These are phyloP conservation scores for Phortica magna DNA, from an alignment of 2,888 invertebrate species.

Conservation along the genomic window DNA sequence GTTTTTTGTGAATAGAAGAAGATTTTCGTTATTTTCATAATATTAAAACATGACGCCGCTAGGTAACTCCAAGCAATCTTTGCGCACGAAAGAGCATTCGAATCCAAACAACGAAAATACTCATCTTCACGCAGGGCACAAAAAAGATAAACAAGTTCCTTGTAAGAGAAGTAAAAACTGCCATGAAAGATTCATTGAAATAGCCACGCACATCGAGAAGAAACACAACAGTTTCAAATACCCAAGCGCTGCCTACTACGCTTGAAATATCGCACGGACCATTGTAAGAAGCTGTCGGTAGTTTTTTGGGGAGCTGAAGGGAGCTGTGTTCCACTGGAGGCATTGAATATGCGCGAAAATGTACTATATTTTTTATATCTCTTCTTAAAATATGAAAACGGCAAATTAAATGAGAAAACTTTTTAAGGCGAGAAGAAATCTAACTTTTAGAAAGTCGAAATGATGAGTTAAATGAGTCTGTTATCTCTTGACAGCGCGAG, in stretches of 20 bases:
- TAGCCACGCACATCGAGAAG: conserved; percentile 33
- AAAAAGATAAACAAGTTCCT: too few relatives aligned
- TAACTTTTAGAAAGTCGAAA: not conserved
- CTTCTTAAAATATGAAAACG: not conserved
- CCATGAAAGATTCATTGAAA: conserved; percentile 60
- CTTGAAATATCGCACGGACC: conserved; percentile 3
- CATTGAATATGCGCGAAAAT: not conserved
- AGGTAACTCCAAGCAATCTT: too few relatives aligned
- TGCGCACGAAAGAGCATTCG: too few relatives aligned
- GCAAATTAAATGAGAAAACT: conserved; percentile 69
- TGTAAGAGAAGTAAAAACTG: not conserved
- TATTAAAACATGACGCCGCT: too few relatives aligned
- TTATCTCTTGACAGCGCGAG: too few relatives aligned
- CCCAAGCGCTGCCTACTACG: conserved; percentile 30
- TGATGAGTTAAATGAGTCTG: not conserved
- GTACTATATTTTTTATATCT: not conserved
- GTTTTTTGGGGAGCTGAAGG: conserved; percentile 33
- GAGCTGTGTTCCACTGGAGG: too few relatives aligned
- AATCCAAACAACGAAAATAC: too few relatives aligned
- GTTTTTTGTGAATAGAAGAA: too few relatives aligned
- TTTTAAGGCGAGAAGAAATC: conserved; percentile 33
- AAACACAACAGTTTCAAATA: conserved; percentile 17
- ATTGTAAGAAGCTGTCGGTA: conserved; percentile 48
- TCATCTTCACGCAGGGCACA: too few relatives aligned
- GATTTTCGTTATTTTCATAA: too few relatives aligned